These are phyloP conservation scores for Eulemur albifrons DNA, from an alignment of 2,797 vertebrate species.

Conservation along the genomic window DNA sequence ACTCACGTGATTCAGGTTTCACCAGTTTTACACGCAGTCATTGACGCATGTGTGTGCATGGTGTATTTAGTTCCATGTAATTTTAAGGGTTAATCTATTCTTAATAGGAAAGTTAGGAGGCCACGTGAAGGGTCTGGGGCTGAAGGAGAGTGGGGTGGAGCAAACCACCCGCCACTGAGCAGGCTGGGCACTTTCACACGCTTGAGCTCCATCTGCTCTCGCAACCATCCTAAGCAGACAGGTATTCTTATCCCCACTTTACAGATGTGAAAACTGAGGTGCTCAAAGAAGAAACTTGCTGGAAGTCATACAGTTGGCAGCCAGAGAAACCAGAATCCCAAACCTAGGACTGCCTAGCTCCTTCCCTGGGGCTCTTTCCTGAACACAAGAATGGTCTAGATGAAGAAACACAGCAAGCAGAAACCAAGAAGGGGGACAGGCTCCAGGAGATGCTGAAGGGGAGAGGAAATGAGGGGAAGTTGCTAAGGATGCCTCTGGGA, in stretches of 20 bases:
- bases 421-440: neutral
- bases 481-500: neutral
- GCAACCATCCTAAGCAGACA: neutral
- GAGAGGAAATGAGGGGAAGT: neutral
- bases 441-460: neutral
- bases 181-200: neutral
- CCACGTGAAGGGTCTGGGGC: neutral
- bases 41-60: rapidly evolving
- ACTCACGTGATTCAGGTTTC: neutral
- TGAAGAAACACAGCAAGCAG: neutral
- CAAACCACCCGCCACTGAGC: neutral
- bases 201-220: neutral
- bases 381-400: neutral
- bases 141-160: neutral
- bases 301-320: neutral
- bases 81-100: neutral
- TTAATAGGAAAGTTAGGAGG: neutral
- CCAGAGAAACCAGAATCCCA: neutral
- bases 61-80: neutral
- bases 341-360: neutral
- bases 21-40: neutral
- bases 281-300: neutral
- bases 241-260: neutral
- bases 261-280: neutral
- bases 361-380: neutral